These are phyloP conservation scores for Imbricaverruca yamaguchii DNA, from an alignment of 2,888 invertebrate genomes.

Conservation along the genomic window DNA sequence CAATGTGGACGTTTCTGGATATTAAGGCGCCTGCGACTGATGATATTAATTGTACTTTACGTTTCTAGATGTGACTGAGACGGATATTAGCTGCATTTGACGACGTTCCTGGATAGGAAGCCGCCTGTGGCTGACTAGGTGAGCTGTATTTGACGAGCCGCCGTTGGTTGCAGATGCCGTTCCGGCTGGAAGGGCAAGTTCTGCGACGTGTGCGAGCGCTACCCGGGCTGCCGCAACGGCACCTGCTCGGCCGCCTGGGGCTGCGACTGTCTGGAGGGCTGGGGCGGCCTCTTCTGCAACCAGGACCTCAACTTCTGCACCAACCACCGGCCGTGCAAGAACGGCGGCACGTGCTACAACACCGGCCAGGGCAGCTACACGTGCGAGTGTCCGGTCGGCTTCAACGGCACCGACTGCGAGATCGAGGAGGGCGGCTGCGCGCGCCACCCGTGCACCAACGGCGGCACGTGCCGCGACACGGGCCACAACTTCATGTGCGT, in stretches of 20 bases:
- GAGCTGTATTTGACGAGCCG: too few species aligned
- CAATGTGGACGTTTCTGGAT: too few species aligned
- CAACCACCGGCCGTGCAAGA: conserved; percentile 86
- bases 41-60: too few species aligned
- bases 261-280: conserved; percentile 92
- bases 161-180: conserved; percentile 65
- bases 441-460: conserved; percentile 69
- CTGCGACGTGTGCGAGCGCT: conserved; percentile 85
- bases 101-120: too few species aligned
- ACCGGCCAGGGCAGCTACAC: conserved; percentile 92
- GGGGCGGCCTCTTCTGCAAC: conserved; percentile 97
- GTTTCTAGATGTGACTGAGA: neutral
- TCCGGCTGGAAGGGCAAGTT: conserved; percentile 83
- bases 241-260: conserved; percentile 81
- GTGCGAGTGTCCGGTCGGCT: conserved; percentile 82
- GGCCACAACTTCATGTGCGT: conserved; percentile 38
- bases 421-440: conserved; percentile 58
- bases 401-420: conserved; percentile 84
- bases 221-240: conserved; percentile 92
- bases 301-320: conserved; percentile 98
- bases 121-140: too few species aligned
- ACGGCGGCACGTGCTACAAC: conserved; percentile 91
- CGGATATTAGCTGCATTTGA: neutral
- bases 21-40: too few species aligned
- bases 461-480: conserved; percentile 60